Base-by-base conservation (phyloP, 2,113 vertebrate genomes). In the Clarias macrocephalus region DNA sequence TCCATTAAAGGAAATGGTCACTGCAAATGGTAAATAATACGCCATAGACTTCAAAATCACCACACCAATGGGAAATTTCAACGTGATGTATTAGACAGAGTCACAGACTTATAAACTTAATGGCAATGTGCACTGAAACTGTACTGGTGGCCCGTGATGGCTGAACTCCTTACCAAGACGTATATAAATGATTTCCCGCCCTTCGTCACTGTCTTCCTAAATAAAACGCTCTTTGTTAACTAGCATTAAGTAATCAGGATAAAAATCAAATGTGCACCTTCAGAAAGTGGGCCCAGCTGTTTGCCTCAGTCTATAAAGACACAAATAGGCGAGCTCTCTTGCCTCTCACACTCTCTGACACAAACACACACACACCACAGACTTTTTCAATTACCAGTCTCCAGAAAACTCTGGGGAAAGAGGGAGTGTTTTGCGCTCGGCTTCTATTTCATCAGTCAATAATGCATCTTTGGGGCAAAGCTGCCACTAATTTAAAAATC, bases 401-500 rank as follows among this genome's bases (percentile, higher is more conserved):
- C 91, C 88, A 89, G 91, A 93, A 94, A 95, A 95, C 95, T 95
- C 95, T 91, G 90, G 94, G 94, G 95, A 94, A 92, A 92, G 92
- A 92, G 89, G 89, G 92, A 94, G 92, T 93, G 93, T 94, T 94
- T 93, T 92, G 91, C 93, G 93, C 94, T 93, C 92, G 90, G 94
- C 94, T 95, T 95, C 94, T 93, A 93, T 95, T 95, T 94, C 94
- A 94, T 92, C 93, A 95, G 94, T 95, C 95, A 95, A 96, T 96
- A 96, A 95, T 93, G 94, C 94, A 95, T 96, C 95, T 96, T 95
- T 95, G 93, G 93, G 94, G 94, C 93, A 95, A 95, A 95, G 94
- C 93, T 95, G 94, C 94, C 93, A 93, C 94, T 95, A 96, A 96
- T 95, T 95, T 94, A 95, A 95, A 96, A 95, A 96, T 95, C 95